Evolutionary conservation across 1,140 invertebrate genomes (phyloP).

Genomic region (Apis mellifera): DNA sequence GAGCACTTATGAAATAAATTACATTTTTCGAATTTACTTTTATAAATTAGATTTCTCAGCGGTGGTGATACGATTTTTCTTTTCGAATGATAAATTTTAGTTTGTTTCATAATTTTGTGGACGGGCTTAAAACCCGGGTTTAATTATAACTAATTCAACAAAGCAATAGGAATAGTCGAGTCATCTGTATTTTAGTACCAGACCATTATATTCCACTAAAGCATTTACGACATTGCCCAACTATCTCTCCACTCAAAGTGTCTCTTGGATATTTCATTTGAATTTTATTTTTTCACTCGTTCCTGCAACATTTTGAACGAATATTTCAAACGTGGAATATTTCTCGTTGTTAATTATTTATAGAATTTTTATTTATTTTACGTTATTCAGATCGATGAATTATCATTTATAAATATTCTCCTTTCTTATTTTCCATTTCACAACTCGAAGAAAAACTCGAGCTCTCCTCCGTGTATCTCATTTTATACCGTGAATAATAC

Average conservation of each 20-base stretch:
- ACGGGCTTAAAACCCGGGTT: no score
- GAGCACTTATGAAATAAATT: neutral
- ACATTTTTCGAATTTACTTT: neutral
- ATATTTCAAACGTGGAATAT: no score
- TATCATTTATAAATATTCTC: no score
- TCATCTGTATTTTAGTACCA: neutral
- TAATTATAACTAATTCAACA: neutral
- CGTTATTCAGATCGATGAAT: no score
- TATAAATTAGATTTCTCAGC: neutral
- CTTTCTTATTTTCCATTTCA: no score
- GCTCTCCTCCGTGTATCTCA: neutral
- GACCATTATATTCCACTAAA: neutral
- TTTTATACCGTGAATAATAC: neutral
- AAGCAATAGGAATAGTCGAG: neutral
- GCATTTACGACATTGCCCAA: neutral
- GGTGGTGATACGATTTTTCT: no score
- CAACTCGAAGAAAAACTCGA: neutral
- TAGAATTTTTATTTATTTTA: no score
- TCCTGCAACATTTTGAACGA: no score
- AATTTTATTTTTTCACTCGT: no score
- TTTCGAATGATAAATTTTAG: neutral
- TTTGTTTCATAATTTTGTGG: neutral
- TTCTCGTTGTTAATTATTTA: no score
- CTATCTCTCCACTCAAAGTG: neutral
- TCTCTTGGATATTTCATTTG: no score